Evolutionary conservation across 2,888 invertebrate genomes (phyloP).

Genomic region (Spicauda simplicius): DNA sequence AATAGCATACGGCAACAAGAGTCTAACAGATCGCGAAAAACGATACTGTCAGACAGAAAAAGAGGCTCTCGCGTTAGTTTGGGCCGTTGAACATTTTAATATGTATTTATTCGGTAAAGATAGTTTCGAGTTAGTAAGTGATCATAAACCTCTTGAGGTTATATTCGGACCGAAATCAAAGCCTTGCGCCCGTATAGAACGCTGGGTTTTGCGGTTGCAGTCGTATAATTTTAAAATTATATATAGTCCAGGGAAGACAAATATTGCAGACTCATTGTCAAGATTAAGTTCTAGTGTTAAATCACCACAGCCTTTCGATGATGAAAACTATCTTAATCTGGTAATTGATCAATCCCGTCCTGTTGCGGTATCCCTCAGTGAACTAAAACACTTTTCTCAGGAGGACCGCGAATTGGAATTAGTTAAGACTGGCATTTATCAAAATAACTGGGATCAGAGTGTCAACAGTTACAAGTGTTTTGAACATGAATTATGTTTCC

Average conservation of each 20-base stretch:
- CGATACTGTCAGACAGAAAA: slow-evolving; percentile 50
- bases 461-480: slow-evolving; percentile 22
- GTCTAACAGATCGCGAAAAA: slow-evolving; percentile 44
- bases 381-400: slow-evolving; percentile 21
- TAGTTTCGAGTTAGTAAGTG: slow-evolving; percentile 49
- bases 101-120: slow-evolving; percentile 42
- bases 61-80: slow-evolving; percentile 47
- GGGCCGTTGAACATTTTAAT: slow-evolving; percentile 46
- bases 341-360: slow-evolving; percentile 34
- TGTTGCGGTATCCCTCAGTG: slow-evolving; percentile 28
- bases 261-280: neutral
- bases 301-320: neutral
- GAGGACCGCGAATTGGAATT: slow-evolving; percentile 33
- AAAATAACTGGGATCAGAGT: slow-evolving; percentile 34
- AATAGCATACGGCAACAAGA: slow-evolving; percentile 48
- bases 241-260: neutral
- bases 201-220: neutral
- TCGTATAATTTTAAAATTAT: neutral
- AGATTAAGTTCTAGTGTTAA: neutral
- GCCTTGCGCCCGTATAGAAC: neutral
- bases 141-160: neutral
- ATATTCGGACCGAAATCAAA: neutral
- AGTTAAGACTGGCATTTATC: slow-evolving; percentile 36
- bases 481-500: neutral
- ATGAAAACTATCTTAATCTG: slow-evolving; percentile 36